These are phyloP conservation scores for Protonemura montana DNA, from an alignment of 2,888 invertebrate species.

Conservation along the genomic window DNA sequence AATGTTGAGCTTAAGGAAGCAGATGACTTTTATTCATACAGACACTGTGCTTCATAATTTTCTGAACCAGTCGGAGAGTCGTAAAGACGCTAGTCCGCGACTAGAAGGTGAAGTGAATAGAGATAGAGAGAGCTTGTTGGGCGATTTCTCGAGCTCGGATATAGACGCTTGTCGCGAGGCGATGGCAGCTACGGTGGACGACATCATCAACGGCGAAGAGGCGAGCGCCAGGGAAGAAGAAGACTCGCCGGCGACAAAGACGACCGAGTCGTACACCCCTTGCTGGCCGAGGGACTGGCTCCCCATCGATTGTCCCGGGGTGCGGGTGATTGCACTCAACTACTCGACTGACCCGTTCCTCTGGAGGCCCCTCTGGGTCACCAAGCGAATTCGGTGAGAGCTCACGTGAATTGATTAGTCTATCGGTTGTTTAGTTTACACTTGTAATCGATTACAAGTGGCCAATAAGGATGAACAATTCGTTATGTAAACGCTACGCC, in stretches of 20 bases:
- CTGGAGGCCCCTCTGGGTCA: conserved; percentile 79
- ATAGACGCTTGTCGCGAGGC: conserved; percentile 25
- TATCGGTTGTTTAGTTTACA: background rate
- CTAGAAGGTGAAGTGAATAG: background rate
- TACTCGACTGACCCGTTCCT: conserved; percentile 81
- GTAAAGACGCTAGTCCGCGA: background rate
- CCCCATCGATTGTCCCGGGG: conserved; percentile 76
- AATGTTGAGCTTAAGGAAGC: background rate
- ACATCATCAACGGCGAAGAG: conserved; percentile 49
- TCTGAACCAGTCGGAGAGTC: background rate
- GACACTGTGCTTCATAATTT: conserved; percentile 2
- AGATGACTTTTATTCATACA: background rate
- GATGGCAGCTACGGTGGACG: conserved; percentile 34
- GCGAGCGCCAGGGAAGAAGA: conserved; percentile 62
- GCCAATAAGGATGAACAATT: background rate
- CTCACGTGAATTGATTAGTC: background rate
- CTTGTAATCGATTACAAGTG: background rate
- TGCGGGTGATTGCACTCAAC: conserved; percentile 80
- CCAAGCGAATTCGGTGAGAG: conserved; percentile 68
- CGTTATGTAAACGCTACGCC: background rate
- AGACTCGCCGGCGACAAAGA: background rate
- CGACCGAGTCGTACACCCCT: conserved; percentile 50
- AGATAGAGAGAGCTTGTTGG: no score
- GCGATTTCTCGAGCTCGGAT: background rate
- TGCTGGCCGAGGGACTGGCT: conserved; percentile 93